A percentile compares a stretch with the other conserved stretches of the same genome.
phyloP scores from a whole-genome alignment of 2,797 vertebrate species.

The Scarus forsteni region DNA sequence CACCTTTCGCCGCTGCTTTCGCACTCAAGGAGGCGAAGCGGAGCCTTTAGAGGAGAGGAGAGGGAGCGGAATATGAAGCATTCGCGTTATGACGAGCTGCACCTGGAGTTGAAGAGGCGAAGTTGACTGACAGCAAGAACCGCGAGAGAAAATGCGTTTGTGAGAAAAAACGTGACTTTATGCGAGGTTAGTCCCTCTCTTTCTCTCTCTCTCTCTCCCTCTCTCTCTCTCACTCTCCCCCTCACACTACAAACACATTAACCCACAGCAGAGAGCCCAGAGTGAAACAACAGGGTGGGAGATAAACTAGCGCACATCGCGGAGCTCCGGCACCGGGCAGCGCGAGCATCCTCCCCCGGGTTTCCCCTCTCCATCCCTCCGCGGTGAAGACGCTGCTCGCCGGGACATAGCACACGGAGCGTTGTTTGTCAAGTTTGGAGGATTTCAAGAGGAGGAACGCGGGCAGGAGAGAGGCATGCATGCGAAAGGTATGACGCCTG shows the following conservation, averaged over 20 bases:
- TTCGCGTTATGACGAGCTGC: constrained; percentile 31
- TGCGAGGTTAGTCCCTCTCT: constrained; percentile 50
- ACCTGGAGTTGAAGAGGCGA: constrained; percentile 53
- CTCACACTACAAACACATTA: constrained; percentile 35
- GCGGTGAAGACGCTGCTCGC: constrained; percentile 26
- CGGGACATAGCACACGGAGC: constrained; percentile 51
- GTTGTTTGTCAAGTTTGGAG: constrained; percentile 44
- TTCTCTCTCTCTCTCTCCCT: constrained; percentile 6
- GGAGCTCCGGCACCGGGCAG: constrained; percentile 51
- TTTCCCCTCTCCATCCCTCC: background rate
- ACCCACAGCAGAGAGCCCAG: constrained; percentile 39
- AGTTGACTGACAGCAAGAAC: constrained; percentile 55
- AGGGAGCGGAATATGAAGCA: constrained; percentile 1
- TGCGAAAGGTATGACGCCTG: constrained; percentile 51
- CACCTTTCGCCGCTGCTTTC: constrained; percentile 44
- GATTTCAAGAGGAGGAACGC: constrained; percentile 49
- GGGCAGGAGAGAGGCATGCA: constrained; percentile 19
- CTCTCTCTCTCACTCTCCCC: constrained; percentile 8
- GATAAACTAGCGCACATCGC: constrained; percentile 57
- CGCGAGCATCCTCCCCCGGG: constrained; percentile 29
- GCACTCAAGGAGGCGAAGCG: constrained; percentile 33
- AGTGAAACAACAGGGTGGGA: constrained; percentile 56
- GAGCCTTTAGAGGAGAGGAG: constrained; percentile 22
- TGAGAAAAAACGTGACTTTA: constrained; percentile 39
- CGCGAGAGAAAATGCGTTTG: constrained; percentile 13